These are phyloP conservation scores for Micromys minutus DNA, from an alignment of 2,113 vertebrate genomes.

Conservation along the genomic window DNA sequence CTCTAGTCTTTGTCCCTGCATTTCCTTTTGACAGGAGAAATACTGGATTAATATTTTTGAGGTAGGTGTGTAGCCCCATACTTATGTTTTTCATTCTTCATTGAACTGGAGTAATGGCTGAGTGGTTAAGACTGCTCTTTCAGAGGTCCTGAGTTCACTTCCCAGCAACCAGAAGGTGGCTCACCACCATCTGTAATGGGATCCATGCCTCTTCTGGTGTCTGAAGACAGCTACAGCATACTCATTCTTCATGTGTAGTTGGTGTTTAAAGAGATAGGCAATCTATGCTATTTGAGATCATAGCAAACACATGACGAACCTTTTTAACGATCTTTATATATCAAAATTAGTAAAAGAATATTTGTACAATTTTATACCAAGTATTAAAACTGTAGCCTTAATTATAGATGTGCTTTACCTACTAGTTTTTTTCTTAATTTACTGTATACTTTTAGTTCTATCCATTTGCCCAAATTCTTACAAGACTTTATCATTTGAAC, in stretches of 20 bases:
- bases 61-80: no score
- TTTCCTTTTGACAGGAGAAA: no score
- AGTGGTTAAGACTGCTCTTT: no score
- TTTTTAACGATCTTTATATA: not conserved
- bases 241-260: no score
- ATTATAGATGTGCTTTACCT: not conserved
- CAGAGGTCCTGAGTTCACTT: no score
- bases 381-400: not conserved
- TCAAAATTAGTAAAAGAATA: not conserved
- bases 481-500: not conserved
- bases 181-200: no score
- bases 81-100: not conserved
- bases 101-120: no score
- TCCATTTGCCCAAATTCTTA: not conserved
- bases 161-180: no score
- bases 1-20: no score
- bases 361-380: not conserved
- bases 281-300: not conserved
- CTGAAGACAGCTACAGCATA: no score
- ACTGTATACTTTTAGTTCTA: not conserved
- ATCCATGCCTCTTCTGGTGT: no score
- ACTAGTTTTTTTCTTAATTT: not conserved
- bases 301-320: not conserved
- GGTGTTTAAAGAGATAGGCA: not conserved
- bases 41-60: no score